A percentile compares a stretch with the other conserved stretches of the same genome.
Conservation (phyloP, 2,113 vertebrate genomes). For the Smithornis capensis region DNA sequence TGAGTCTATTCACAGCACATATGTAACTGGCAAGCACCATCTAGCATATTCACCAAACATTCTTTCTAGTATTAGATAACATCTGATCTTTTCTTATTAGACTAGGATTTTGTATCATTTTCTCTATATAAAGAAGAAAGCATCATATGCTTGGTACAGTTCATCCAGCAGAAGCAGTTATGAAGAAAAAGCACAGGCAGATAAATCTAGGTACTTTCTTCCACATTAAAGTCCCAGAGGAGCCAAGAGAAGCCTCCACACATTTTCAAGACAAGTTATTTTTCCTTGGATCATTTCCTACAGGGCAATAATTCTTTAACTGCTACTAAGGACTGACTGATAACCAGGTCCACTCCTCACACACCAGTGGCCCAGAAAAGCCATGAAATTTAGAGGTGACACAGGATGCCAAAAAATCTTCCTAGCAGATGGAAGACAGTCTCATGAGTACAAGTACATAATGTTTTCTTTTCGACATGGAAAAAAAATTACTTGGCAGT, state of each 20-base stretch:
- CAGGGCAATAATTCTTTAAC: background rate
- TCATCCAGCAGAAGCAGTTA: background rate
- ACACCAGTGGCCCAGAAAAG: background rate
- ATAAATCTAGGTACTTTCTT: background rate
- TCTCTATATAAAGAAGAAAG: background rate
- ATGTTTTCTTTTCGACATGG: conserved; percentile 13
- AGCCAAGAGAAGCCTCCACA: background rate
- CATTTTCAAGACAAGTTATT: background rate
- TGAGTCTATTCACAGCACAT: background rate
- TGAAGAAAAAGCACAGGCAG: background rate
- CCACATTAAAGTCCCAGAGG: background rate
- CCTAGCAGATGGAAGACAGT: conserved; percentile 18
- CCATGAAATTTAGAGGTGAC: conserved; percentile 30
- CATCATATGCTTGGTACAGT: background rate
- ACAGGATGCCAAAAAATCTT: background rate
- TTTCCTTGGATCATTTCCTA: background rate
- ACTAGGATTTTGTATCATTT: background rate
- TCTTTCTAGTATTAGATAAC: background rate
- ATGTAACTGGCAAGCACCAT: background rate
- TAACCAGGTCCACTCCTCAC: too few species aligned
- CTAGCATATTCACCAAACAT: background rate
- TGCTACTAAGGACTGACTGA: background rate
- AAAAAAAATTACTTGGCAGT: conserved; percentile 8
- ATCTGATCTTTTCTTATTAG: background rate
- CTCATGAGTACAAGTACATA: background rate